phyloP scores from a whole-genome alignment of 2,888 invertebrate genomes.

The Ectemnius lituratus region DNA sequence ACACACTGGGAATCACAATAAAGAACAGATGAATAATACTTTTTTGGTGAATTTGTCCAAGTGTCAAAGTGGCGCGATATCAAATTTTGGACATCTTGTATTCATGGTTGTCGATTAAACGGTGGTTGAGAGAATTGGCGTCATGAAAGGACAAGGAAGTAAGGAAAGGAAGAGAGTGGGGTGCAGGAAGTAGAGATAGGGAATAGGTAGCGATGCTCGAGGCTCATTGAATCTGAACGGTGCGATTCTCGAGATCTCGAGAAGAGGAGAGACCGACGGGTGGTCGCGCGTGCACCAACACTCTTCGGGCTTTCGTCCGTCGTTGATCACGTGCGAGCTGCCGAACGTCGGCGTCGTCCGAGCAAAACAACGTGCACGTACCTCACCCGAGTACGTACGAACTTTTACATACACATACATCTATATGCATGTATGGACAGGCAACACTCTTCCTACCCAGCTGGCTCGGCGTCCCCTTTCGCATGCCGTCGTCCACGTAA shows the following conservation, averaged over 20 bases:
- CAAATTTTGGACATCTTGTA: neutral
- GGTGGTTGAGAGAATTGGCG: neutral
- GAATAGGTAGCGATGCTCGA: slow-evolving; percentile 38
- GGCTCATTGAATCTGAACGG: slow-evolving; percentile 27
- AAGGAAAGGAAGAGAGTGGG: neutral
- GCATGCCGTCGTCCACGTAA: slow-evolving; percentile 32
- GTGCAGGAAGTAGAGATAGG: slow-evolving; percentile 26
- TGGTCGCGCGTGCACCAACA: slow-evolving; percentile 57
- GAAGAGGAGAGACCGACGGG: slow-evolving; percentile 47
- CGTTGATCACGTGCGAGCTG: slow-evolving; percentile 40
- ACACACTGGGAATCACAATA: too few relatives aligned
- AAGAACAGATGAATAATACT: too few relatives aligned
- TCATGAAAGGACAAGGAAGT: neutral
- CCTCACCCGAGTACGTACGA: slow-evolving; percentile 1
- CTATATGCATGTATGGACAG: slow-evolving; percentile 5
- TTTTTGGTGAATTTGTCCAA: too few relatives aligned
- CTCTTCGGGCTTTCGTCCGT: slow-evolving; percentile 48
- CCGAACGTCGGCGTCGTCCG: slow-evolving; percentile 39
- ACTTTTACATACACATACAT: slow-evolving; percentile 22
- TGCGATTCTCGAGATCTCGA: slow-evolving; percentile 23
- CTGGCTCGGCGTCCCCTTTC: slow-evolving; percentile 9
- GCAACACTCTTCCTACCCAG: slow-evolving; percentile 5
- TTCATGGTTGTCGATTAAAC: neutral
- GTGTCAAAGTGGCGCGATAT: too few relatives aligned
- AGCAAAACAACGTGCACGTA: slow-evolving; percentile 38